phyloP scores from a whole-genome alignment of 2,797 vertebrate species.

The Gephyroberyx darwinii region DNA sequence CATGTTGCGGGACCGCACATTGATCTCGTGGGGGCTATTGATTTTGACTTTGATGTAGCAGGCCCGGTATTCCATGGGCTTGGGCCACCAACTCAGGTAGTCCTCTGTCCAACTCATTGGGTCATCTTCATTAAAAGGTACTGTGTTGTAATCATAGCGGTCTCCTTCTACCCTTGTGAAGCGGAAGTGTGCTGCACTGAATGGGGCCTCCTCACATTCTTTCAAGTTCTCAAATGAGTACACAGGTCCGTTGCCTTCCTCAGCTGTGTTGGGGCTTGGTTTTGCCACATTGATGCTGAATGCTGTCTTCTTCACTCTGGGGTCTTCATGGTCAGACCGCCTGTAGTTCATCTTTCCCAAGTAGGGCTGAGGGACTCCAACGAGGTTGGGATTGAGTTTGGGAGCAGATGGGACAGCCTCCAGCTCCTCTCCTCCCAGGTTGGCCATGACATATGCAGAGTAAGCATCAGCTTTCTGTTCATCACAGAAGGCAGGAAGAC shows the following conservation, averaged over 20 bases:
- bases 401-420: slow-evolving; percentile 92
- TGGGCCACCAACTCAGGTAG: slow-evolving; percentile 98
- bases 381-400: slow-evolving; percentile 88
- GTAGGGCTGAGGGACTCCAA: slow-evolving; percentile 94
- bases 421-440: slow-evolving; percentile 93
- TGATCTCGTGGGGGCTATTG: slow-evolving; percentile 88
- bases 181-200: slow-evolving; percentile 91
- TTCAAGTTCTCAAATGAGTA: slow-evolving; percentile 91
- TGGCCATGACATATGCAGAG: slow-evolving; percentile 91
- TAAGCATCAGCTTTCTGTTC: slow-evolving; percentile 92
- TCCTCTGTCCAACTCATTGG: slow-evolving; percentile 98
- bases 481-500: slow-evolving; percentile 95
- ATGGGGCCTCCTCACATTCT: slow-evolving; percentile 92
- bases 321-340: slow-evolving; percentile 91
- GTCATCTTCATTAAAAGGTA: slow-evolving; percentile 96
- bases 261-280: slow-evolving; percentile 87
- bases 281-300: slow-evolving; percentile 96
- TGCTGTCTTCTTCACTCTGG: slow-evolving; percentile 91
- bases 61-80: slow-evolving; percentile 95
- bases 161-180: slow-evolving; percentile 96
- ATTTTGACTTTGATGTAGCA: slow-evolving; percentile 97
- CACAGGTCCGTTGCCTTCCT: slow-evolving; percentile 93
- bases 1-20: slow-evolving; percentile 93
- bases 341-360: slow-evolving; percentile 92
- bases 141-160: slow-evolving; percentile 94